Percentiles rank a stretch among this genome's conserved stretches.
Evolutionary conservation across 2,113 vertebrate genomes (phyloP).

Genomic region (Desmodus rotundus): DNA sequence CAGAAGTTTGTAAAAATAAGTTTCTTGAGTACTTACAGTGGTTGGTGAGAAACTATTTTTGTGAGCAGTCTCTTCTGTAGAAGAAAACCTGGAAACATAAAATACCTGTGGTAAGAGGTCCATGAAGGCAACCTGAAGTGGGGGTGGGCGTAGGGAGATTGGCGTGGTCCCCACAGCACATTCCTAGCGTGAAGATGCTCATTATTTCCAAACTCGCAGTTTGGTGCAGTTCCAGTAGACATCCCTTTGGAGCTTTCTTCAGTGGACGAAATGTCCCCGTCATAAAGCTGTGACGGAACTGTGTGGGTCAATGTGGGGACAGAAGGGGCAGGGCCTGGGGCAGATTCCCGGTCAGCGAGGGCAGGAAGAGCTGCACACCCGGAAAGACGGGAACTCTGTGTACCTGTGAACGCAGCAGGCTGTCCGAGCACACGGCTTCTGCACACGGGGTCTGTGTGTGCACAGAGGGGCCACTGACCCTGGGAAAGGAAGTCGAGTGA

Average conservation of each 20-base stretch:
- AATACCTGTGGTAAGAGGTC: not conserved
- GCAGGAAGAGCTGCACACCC: not conserved
- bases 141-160: not conserved
- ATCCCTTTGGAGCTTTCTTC: not conserved
- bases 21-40: not conserved
- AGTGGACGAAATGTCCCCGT: not conserved
- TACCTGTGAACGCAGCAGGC: no score
- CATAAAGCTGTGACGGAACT: not conserved
- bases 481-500: not conserved
- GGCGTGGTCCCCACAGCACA: fast-evolving
- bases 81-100: no score
- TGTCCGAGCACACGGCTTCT: fast-evolving
- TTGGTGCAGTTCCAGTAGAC: not conserved
- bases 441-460: fast-evolving
- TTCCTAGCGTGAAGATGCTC: fast-evolving
- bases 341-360: not conserved
- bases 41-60: no score
- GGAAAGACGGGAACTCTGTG: fast-evolving
- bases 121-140: fast-evolving
- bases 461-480: not conserved
- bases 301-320: fast-evolving
- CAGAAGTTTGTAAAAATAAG: not conserved
- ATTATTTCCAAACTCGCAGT: not conserved
- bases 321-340: not conserved
- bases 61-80: not conserved